Conservation (phyloP, 2,113 vertebrate genomes). For the Poecile atricapillus region DNA sequence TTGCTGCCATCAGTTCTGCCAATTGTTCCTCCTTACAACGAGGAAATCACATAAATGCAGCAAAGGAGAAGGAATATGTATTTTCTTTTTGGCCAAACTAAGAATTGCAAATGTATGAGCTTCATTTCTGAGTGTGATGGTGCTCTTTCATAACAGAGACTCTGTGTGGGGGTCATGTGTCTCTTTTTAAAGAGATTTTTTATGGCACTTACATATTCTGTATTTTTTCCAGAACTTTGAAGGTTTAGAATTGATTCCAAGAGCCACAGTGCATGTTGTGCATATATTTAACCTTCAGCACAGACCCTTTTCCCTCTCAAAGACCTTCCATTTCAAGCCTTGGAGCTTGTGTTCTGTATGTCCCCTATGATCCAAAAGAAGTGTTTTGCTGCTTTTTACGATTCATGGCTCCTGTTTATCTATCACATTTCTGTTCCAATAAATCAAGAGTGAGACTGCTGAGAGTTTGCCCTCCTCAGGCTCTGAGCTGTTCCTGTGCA, state of each 20-base stretch:
- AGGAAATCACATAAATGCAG: not conserved
- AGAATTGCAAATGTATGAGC: not conserved
- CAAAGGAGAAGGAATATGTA: not conserved
- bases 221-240: not conserved
- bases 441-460: not conserved
- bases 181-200: not conserved
- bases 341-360: not conserved
- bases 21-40: not conserved
- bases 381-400: not conserved
- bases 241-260: not conserved
- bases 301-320: not conserved
- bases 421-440: not conserved
- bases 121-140: not conserved
- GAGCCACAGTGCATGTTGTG: not conserved
- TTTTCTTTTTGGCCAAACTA: not conserved
- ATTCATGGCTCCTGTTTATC: not conserved
- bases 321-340: not conserved
- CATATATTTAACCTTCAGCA: not conserved
- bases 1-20: not conserved
- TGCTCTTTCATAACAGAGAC: not conserved
- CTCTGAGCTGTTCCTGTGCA: not conserved
- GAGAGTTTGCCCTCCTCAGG: not conserved
- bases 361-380: not conserved
- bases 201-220: not conserved
- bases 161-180: rapidly evolving